phyloP scores from a whole-genome alignment of 2,888 invertebrate genomes.

The Arrhopalites spinosus region DNA sequence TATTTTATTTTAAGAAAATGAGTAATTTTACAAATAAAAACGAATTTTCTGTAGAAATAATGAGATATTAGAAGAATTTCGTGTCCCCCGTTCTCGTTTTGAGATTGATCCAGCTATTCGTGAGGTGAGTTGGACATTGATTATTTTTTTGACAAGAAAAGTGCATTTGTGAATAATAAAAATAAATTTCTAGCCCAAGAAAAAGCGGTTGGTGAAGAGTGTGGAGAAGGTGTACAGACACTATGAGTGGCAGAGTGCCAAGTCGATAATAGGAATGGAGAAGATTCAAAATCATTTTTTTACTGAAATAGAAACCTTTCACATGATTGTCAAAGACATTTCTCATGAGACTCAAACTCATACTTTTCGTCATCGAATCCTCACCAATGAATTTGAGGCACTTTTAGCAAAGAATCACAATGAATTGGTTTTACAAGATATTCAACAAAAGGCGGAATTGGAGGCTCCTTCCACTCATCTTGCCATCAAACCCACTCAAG shows the following conservation, averaged over 20 bases:
- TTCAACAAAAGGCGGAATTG: conserved; percentile 25
- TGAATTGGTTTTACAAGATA: conserved; percentile 63
- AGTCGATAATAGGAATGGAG: conserved; percentile 67
- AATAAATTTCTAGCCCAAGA: too few relatives aligned
- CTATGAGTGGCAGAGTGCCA: conserved; percentile 72
- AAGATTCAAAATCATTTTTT: conserved; percentile 72
- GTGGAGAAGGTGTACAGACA: conserved; percentile 69
- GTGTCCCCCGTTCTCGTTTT: conserved; percentile 66
- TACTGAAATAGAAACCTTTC: conserved; percentile 69
- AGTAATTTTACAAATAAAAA: not conserved
- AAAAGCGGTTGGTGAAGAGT: conserved; percentile 66
- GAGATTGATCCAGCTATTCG: conserved; percentile 72
- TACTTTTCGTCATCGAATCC: conserved; percentile 69
- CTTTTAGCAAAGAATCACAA: conserved; percentile 66
- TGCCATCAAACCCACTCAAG: conserved; percentile 19
- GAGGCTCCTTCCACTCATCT: conserved; percentile 1
- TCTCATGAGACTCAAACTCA: conserved; percentile 60
- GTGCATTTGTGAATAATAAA: too few relatives aligned
- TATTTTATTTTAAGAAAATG: not conserved
- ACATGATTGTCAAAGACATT: conserved; percentile 67
- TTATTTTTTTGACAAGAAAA: too few relatives aligned
- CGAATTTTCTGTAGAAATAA: conserved; percentile 62
- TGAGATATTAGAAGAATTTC: conserved; percentile 67
- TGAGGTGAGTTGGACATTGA: too few relatives aligned
- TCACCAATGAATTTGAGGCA: conserved; percentile 65